phyloP scores from a whole-genome alignment of 2,113 vertebrate genomes.

The Albula glossodonta region DNA sequence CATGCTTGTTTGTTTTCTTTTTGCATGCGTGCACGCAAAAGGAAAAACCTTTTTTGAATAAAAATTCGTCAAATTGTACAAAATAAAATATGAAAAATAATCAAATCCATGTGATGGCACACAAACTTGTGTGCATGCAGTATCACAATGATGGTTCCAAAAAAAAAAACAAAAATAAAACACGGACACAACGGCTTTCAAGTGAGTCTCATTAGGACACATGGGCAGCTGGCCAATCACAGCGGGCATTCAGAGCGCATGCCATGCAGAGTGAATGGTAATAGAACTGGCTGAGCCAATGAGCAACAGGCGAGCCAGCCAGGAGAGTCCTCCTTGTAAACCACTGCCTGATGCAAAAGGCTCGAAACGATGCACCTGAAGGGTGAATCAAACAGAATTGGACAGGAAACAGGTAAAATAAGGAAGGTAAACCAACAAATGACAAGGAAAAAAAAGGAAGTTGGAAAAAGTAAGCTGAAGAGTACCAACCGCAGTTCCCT shows the following conservation, averaged over 20 bases:
- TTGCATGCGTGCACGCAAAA: conserved; percentile 72
- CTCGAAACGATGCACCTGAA: conserved; percentile 91
- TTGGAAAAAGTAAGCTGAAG: conserved; percentile 93
- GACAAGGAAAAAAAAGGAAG: conserved; percentile 82
- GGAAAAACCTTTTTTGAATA: conserved; percentile 41
- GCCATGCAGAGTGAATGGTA: conserved; percentile 94
- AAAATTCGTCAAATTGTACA: conserved; percentile 49
- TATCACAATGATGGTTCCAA: conserved; percentile 51
- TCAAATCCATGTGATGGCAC: conserved; percentile 58
- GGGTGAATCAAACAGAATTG: conserved; percentile 89
- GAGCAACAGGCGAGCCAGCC: conserved; percentile 89
- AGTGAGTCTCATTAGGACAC: conserved; percentile 79
- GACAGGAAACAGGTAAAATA: conserved; percentile 87
- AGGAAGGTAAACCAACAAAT: conserved; percentile 89
- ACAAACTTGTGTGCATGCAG: conserved; percentile 73
- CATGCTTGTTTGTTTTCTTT: conserved; percentile 64
- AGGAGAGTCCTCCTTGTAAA: conserved; percentile 89
- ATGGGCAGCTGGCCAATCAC: conserved; percentile 76
- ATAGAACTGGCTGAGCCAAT: conserved; percentile 87
- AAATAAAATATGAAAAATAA: conserved; percentile 60
- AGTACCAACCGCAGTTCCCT: conserved; percentile 99
- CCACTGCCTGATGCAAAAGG: conserved; percentile 95
- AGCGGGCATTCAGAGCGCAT: conserved; percentile 78
- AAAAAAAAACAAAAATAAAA: conserved; percentile 50
- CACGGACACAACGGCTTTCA: conserved; percentile 71